Evolutionary conservation across 2,113 vertebrate genomes (phyloP).

Genomic region (Tragelaphus imberbis): DNA sequence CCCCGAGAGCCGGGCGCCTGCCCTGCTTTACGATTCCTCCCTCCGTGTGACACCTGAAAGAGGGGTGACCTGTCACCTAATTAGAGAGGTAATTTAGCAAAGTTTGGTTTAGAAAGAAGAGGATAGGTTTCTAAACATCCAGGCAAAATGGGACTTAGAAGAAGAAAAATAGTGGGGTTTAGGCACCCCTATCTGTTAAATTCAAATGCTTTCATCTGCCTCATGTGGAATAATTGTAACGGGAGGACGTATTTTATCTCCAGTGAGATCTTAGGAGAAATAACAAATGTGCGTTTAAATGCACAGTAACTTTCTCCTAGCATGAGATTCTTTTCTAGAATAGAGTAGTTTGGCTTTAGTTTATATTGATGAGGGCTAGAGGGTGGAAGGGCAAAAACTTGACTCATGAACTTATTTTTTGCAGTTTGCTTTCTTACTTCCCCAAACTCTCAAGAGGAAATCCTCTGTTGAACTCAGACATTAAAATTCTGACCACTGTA

Average conservation of each 20-base stretch:
- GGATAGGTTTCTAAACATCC: not conserved
- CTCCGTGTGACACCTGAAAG: not conserved
- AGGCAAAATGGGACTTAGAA: not conserved
- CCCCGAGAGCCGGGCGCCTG: not conserved
- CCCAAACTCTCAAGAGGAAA: not conserved
- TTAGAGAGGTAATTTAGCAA: not conserved
- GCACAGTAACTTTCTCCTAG: not conserved
- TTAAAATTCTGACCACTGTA: not conserved
- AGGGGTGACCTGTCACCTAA: not conserved
- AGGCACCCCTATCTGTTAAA: not conserved
- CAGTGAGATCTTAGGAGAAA: not conserved
- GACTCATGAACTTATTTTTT: not conserved
- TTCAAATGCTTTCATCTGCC: not conserved
- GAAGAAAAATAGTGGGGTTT: not conserved
- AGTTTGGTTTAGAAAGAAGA: not conserved
- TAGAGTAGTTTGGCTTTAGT: not conserved
- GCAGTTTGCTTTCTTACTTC: constrained; percentile 16
- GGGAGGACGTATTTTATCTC: not conserved
- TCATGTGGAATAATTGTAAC: not conserved
- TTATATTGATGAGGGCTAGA: not conserved
- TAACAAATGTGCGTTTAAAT: not conserved
- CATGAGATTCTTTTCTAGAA: not conserved
- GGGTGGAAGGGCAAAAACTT: not conserved
- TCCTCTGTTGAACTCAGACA: not conserved
- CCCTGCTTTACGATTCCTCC: not conserved